Conservation (phyloP, 2,113 vertebrate species). For the Syngnathus scovelli region DNA sequence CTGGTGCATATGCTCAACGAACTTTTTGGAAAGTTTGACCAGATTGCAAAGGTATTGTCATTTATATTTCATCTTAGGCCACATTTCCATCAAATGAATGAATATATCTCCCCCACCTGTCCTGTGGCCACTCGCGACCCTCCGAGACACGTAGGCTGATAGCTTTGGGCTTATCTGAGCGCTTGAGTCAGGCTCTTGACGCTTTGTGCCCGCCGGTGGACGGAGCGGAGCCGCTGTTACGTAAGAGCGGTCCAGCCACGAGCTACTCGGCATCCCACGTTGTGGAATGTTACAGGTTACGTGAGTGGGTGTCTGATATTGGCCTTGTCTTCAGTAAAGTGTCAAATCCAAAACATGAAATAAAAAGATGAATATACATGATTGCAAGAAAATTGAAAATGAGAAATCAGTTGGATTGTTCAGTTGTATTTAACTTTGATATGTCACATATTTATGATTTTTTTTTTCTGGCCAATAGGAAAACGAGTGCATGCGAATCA, state of each 20-base stretch:
- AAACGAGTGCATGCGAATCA: slow-evolving; percentile 98
- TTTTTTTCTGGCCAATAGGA: slow-evolving; percentile 72
- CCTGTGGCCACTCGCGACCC: slow-evolving; percentile 31
- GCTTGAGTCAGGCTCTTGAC: slow-evolving; percentile 44
- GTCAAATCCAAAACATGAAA: not conserved
- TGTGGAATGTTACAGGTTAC: slow-evolving; percentile 36
- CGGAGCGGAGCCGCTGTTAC: slow-evolving; percentile 38
- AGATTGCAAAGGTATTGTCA: slow-evolving; percentile 88
- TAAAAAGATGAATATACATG: too few relatives aligned
- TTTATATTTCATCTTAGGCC: too few relatives aligned
- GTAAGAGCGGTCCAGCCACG: slow-evolving; percentile 41
- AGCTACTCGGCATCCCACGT: slow-evolving; percentile 57
- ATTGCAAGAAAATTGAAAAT: too few relatives aligned
- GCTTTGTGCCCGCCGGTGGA: slow-evolving; percentile 42
- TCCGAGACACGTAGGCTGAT: slow-evolving; percentile 20
- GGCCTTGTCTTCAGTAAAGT: slow-evolving; percentile 15
- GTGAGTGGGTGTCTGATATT: slow-evolving; percentile 38
- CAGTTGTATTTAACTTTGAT: too few relatives aligned
- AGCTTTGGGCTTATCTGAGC: slow-evolving; percentile 10
- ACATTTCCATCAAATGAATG: slow-evolving; percentile 15
- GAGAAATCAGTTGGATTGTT: too few relatives aligned
- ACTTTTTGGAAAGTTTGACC: slow-evolving; percentile 96
- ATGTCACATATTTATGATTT: too few relatives aligned
- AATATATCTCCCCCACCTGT: slow-evolving; percentile 7
- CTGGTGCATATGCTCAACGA: slow-evolving; percentile 96